Conservation (phyloP, 2,888 invertebrate species). For the Horisme vitalbata region DNA sequence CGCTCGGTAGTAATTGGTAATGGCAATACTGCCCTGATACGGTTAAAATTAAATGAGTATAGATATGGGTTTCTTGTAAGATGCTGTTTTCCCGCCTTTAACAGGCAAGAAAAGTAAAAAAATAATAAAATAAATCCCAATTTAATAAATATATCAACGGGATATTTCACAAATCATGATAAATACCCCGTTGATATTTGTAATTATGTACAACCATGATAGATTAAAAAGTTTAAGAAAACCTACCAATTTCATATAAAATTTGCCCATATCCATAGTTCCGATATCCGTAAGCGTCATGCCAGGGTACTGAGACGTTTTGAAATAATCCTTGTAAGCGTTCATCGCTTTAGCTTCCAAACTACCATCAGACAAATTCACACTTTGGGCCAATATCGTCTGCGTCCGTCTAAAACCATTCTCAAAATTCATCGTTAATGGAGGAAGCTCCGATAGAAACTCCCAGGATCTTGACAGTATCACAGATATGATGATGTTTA, state of each 20-base stretch:
- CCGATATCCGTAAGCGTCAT: conserved; percentile 64
- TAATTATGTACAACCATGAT: too few relatives aligned
- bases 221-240: neutral
- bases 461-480: conserved; percentile 70
- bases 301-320: conserved; percentile 46
- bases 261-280: conserved; percentile 56
- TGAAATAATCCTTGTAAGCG: conserved; percentile 65
- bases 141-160: too few relatives aligned
- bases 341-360: conserved; percentile 53
- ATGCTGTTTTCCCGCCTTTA: too few relatives aligned
- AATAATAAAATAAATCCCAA: too few relatives aligned
- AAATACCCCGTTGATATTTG: too few relatives aligned
- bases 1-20: too few relatives aligned
- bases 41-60: too few relatives aligned
- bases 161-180: too few relatives aligned
- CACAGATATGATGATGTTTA: conserved; percentile 71
- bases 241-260: conserved; percentile 74
- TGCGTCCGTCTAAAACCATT: conserved; percentile 64
- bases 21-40: too few relatives aligned
- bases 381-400: conserved; percentile 57
- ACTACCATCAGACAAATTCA: conserved; percentile 48
- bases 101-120: too few relatives aligned
- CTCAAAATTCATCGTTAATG: conserved; percentile 80
- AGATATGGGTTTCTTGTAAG: too few relatives aligned
- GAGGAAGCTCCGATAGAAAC: conserved; percentile 80